phyloP scores from a whole-genome alignment of 2,113 vertebrate species.

The Mobula hypostoma region DNA sequence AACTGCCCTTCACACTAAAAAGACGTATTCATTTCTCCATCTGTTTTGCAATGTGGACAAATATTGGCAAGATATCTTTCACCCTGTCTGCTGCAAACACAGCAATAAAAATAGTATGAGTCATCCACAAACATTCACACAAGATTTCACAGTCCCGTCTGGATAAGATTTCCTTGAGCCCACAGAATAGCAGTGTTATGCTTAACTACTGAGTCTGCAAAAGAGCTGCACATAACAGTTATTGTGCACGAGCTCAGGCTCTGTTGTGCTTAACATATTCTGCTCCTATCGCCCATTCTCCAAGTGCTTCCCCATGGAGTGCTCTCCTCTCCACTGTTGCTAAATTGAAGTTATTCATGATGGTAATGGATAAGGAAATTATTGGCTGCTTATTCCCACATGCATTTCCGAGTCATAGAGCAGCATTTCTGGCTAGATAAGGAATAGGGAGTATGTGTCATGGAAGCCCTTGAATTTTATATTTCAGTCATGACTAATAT shows the following conservation, averaged over 20 bases:
- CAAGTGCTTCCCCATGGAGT: no score
- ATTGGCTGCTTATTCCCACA: neutral
- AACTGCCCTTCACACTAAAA: slow-evolving; percentile 12
- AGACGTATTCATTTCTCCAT: slow-evolving; percentile 8
- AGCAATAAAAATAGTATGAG: slow-evolving; percentile 30
- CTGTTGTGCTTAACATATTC: neutral
- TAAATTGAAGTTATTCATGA: neutral
- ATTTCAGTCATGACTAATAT: neutral
- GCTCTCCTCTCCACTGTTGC: neutral
- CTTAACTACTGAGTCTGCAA: neutral
- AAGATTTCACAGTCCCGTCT: slow-evolving; percentile 20
- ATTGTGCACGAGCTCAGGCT: neutral
- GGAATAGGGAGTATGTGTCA: neutral
- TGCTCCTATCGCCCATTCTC: neutral
- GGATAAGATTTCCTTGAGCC: slow-evolving; percentile 25
- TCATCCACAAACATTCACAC: slow-evolving; percentile 20
- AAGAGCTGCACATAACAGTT: slow-evolving; percentile 4
- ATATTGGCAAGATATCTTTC: slow-evolving; percentile 12
- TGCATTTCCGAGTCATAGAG: neutral
- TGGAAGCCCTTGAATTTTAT: neutral
- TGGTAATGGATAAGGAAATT: neutral
- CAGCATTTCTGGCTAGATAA: neutral
- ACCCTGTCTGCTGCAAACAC: slow-evolving; percentile 24
- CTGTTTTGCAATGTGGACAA: slow-evolving; percentile 27
- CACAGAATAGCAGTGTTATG: neutral